Evolutionary conservation across 2,888 invertebrate genomes (phyloP), one percentile per base, ranked within the genome.

Genomic region (Metallyticus violacea): DNA sequence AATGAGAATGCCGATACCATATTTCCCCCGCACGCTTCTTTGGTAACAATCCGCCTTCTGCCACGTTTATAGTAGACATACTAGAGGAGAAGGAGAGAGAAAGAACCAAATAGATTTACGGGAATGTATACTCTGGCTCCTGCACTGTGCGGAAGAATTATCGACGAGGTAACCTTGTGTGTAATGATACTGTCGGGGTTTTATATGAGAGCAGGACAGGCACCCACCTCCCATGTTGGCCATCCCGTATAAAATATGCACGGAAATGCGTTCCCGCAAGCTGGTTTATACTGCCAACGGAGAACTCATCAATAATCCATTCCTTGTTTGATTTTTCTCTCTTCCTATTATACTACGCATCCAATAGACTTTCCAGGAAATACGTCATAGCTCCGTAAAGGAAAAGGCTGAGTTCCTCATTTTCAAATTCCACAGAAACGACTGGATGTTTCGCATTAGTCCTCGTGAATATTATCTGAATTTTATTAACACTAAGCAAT

Each of bases 161-260:
- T 82, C 82, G 82, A 27, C 4, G 25, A 76, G 76, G 26, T 76
- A 76, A 76, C 62, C 30, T 25, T 77, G 77, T 77, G 77, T 83
- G 83, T 83, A 83, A 83, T 83, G 83, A 83, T 83, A 83, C 28
- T 81, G 81, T 81, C 26, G 40, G 81, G 40, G 40, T 62, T 62
- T 62, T 62, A 62, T 62, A 62, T 62, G 40, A n/a, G n/a, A n/a
- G n/a, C n/a, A n/a, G n/a, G n/a, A n/a, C n/a, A n/a, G 40, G 40
- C 40, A 62, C 40, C 40, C 40, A 62, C 40, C 40, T 62, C 40
- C 40, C 40, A 62, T 62, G 40, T 62, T 62, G 40, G 40, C 40
- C 40, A 62, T 62, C 40, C 40, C 22, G 40, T 62, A 62, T 62
- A 62, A 62, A 62, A 62, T 62, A 62, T 62, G 40, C 40, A 62